Conservation (phyloP, 2,113 vertebrate genomes). For the Lynx canadensis region DNA sequence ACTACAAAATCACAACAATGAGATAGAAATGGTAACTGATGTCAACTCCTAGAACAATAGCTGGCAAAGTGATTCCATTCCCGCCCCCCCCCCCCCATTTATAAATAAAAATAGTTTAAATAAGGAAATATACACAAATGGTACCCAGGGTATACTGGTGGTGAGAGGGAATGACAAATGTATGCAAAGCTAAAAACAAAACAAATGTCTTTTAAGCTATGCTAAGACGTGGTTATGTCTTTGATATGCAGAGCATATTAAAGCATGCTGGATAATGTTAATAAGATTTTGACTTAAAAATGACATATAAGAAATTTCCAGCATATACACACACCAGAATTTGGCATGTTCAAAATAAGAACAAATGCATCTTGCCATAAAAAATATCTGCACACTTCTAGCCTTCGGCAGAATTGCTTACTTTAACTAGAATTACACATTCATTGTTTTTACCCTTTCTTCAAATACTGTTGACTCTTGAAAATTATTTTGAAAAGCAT, state of each 20-base stretch:
- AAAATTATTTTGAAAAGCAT: conserved; percentile 82
- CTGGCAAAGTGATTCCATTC: conserved; percentile 59
- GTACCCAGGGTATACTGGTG: conserved; percentile 59
- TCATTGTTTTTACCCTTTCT: conserved; percentile 83
- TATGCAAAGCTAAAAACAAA: conserved; percentile 70
- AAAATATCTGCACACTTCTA: conserved; percentile 82
- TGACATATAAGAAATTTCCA: conserved; percentile 76
- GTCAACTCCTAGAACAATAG: conserved; percentile 63
- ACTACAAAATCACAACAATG: conserved; percentile 63
- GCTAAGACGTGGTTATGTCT: conserved; percentile 69
- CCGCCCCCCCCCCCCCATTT: not conserved
- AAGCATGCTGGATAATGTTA: conserved; percentile 78
- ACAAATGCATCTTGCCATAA: conserved; percentile 79
- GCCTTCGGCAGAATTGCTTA: conserved; percentile 80
- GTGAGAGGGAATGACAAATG: conserved; percentile 63
- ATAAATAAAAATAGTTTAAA: conserved; percentile 70
- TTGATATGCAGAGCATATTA: conserved; percentile 72
- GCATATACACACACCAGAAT: conserved; percentile 80
- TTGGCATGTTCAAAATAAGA: conserved; percentile 80
- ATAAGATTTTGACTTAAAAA: conserved; percentile 81
- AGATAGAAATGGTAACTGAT: conserved; percentile 70
- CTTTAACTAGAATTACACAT: conserved; percentile 81
- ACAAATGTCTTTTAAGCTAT: conserved; percentile 70
- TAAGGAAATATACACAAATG: conserved; percentile 73
- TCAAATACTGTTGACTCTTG: conserved; percentile 84